Evolutionary conservation across 2,888 invertebrate genomes (phyloP).

Genomic region (Cryptocephalus moraei): DNA sequence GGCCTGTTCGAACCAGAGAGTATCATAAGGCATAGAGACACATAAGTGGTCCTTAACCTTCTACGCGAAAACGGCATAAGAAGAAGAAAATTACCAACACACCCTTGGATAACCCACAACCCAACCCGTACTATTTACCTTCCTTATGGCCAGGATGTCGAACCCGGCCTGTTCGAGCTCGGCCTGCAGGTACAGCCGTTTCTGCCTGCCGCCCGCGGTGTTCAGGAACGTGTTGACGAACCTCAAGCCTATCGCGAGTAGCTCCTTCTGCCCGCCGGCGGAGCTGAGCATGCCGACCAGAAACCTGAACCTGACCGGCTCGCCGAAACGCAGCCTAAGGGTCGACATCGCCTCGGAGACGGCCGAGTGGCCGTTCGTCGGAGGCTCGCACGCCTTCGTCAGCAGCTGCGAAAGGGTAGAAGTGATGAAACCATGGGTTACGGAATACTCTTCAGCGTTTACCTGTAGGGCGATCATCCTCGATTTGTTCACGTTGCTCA

Average conservation of each 20-base stretch:
- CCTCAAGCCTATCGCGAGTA: slow-evolving; percentile 69
- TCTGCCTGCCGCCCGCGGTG: slow-evolving; percentile 64
- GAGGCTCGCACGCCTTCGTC: slow-evolving; percentile 70
- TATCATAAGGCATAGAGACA: too few relatives aligned
- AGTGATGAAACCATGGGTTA: too few relatives aligned
- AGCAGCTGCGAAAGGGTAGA: slow-evolving; percentile 53
- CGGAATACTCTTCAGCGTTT: slow-evolving; percentile 7
- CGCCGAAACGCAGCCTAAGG: slow-evolving; percentile 76
- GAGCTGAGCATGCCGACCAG: slow-evolving; percentile 82
- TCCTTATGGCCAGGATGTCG: slow-evolving; percentile 50
- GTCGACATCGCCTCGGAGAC: slow-evolving; percentile 88
- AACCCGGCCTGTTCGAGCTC: slow-evolving; percentile 76
- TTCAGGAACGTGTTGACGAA: slow-evolving; percentile 78
- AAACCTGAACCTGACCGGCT: slow-evolving; percentile 86
- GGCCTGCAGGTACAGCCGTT: slow-evolving; percentile 74
- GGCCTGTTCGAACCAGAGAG: slow-evolving; percentile 75
- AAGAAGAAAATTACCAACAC: too few relatives aligned
- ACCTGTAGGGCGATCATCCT: slow-evolving; percentile 81
- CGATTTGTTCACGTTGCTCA: slow-evolving; percentile 78
- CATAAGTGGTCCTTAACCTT: too few relatives aligned
- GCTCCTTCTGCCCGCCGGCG: slow-evolving; percentile 55
- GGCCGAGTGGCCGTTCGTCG: slow-evolving; percentile 67
- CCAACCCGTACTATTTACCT: slow-evolving; percentile 33
- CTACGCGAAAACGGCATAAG: too few relatives aligned
- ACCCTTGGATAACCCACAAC: too few relatives aligned